Conservation (phyloP, 1,140 invertebrate genomes). For the Leptinotarsa lineolata region DNA sequence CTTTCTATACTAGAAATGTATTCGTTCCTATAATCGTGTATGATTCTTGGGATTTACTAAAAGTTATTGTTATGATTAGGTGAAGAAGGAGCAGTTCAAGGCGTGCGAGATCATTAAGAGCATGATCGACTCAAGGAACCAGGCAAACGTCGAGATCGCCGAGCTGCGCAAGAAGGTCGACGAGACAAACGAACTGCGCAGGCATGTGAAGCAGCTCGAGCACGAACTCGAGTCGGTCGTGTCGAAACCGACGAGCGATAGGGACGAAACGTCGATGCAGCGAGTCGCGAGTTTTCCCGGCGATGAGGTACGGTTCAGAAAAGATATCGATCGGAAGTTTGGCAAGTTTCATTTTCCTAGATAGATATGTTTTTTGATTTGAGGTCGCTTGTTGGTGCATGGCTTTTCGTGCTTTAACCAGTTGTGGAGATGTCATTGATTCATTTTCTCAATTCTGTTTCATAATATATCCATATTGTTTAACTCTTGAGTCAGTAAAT, state of each 20-base stretch:
- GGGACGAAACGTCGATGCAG: background rate
- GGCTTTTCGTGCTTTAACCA: background rate
- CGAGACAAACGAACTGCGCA: constrained; percentile 47
- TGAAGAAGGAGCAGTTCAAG: constrained; percentile 49
- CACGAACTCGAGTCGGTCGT: constrained; percentile 39
- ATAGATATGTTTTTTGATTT: background rate
- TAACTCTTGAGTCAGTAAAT: too few relatives aligned
- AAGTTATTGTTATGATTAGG: background rate
- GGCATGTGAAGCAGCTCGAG: constrained; percentile 35
- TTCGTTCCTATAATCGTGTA: too few relatives aligned
- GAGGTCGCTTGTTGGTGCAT: background rate
- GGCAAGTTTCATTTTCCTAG: constrained; percentile 11
- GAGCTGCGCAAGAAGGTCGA: constrained; percentile 42
- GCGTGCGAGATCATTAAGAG: constrained; percentile 54
- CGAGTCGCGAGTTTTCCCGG: constrained; percentile 14
- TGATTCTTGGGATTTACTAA: background rate
- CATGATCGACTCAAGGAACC: constrained; percentile 48
- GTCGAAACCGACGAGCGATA: constrained; percentile 32
- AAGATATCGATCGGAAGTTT: background rate
- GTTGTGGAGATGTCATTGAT: too few relatives aligned
- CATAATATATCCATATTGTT: too few relatives aligned
- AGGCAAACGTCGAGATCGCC: constrained; percentile 51
- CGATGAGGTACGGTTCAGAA: constrained; percentile 18
- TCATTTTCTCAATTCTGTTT: too few relatives aligned
- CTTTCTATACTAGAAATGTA: too few relatives aligned